These are phyloP conservation scores for Periphyllus acericola DNA, from an alignment of 2,888 invertebrate species.

Conservation along the genomic window DNA sequence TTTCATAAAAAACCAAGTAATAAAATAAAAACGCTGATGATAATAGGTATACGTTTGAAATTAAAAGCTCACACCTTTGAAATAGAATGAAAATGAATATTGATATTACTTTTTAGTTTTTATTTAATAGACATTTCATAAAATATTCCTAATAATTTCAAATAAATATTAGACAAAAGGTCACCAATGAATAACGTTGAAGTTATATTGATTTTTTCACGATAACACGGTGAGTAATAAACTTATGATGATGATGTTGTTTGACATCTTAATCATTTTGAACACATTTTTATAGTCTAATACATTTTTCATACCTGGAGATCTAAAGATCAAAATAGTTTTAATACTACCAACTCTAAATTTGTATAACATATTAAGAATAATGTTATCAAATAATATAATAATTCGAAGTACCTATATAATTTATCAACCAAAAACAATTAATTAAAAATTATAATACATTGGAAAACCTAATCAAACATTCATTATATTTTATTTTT, in stretches of 20 bases:
- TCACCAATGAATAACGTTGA: not conserved
- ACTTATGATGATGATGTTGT: not conserved
- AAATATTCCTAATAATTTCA: not conserved
- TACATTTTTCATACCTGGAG: not conserved
- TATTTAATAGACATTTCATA: too few relatives aligned
- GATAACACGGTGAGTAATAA: conserved; percentile 23
- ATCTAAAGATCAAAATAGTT: not conserved
- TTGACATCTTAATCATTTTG: conserved; percentile 15
- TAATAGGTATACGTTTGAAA: not conserved
- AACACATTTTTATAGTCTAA: conserved; percentile 17
- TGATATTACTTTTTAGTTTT: not conserved
- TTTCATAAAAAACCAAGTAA: not conserved
- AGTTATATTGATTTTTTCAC: conserved; percentile 39
- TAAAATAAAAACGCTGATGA: not conserved
- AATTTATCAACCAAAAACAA: not conserved
- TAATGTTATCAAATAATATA: not conserved
- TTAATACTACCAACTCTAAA: not conserved
- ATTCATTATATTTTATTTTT: not conserved
- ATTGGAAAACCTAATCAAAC: not conserved
- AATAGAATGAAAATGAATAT: not conserved
- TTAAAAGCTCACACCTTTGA: not conserved
- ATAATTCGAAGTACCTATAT: not conserved
- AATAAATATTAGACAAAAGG: not conserved
- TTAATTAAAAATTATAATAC: not conserved
- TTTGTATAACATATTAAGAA: not conserved